Evolutionary conservation across 2,797 vertebrate genomes (phyloP).

Genomic region (Pangasius sanitwongsei): DNA sequence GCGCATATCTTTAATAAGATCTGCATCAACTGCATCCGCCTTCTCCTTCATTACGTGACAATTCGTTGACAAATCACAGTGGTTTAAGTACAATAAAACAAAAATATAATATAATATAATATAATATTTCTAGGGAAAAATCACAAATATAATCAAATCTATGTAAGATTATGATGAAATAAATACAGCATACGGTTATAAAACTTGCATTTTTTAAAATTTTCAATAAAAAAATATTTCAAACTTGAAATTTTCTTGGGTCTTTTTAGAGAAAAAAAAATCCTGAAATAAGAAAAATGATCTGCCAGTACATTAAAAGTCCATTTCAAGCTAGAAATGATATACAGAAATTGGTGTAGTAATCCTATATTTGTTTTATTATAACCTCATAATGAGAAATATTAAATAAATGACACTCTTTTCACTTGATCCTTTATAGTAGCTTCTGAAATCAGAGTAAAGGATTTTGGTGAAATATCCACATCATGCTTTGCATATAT

Average conservation of each 20-base stretch:
- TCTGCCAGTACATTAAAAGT: background rate
- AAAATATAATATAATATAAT: no score
- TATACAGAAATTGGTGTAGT: background rate
- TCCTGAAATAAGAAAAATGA: background rate
- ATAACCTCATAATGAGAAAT: background rate
- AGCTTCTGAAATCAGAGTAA: no score
- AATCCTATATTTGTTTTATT: background rate
- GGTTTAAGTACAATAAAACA: no score
- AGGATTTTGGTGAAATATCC: no score
- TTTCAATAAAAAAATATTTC: background rate
- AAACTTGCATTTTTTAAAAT: no score
- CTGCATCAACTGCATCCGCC: no score
- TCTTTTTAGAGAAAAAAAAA: no score
- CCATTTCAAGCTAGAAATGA: background rate
- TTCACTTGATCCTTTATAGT: background rate
- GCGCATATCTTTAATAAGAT: no score
- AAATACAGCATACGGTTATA: background rate
- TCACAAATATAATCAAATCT: background rate
- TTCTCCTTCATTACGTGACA: no score
- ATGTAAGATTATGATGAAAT: background rate
- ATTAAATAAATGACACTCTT: background rate
- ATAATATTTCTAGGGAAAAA: background rate
- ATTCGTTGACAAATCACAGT: no score
- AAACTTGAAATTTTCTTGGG: no score
- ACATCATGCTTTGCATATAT: no score